Percentiles rank a stretch among this genome's conserved stretches.
phyloP scores from a whole-genome alignment of 2,888 invertebrate species.

The Allophyes oxyacanthae region DNA sequence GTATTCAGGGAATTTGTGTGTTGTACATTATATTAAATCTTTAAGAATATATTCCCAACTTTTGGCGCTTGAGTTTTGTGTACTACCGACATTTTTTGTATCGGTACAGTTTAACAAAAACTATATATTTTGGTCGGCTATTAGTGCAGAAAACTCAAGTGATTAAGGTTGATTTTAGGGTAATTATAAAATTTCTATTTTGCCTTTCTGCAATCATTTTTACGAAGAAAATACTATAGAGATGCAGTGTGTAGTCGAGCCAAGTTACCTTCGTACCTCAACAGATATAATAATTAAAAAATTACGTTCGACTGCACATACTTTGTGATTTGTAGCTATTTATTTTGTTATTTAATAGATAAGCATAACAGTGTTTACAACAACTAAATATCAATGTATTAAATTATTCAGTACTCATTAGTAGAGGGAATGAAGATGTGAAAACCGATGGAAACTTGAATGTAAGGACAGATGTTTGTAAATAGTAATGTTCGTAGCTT shows the following conservation, averaged over 20 bases:
- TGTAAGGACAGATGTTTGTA: conserved; percentile 80
- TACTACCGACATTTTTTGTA: conserved; percentile 15
- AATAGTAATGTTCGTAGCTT: conserved; percentile 80
- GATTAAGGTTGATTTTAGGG: conserved; percentile 63
- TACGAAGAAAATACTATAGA: conserved; percentile 80
- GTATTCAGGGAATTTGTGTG: conserved; percentile 40
- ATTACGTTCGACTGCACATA: conserved; percentile 65
- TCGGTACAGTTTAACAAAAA: conserved; percentile 23
- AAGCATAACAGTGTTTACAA: conserved; percentile 67
- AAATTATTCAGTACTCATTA: conserved; percentile 47
- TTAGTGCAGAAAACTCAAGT: conserved; percentile 53
- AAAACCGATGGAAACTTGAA: conserved; percentile 59
- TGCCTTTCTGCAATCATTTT: conserved; percentile 86
- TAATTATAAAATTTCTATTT: conserved; percentile 72
- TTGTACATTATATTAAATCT: conserved; percentile 40
- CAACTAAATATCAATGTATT: conserved; percentile 51
- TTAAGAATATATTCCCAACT: conserved; percentile 65
- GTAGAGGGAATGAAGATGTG: conserved; percentile 62
- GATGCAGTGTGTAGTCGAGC: conserved; percentile 71
- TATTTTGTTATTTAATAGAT: conserved; percentile 81
- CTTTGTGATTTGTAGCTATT: conserved; percentile 79
- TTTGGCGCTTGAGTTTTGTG: conserved; percentile 58
- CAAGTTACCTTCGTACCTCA: conserved; percentile 50
- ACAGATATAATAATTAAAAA: conserved; percentile 36
- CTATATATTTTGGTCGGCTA: conserved; percentile 4